Conservation (phyloP, 2,888 invertebrate species). For the Melanargia galathea region DNA sequence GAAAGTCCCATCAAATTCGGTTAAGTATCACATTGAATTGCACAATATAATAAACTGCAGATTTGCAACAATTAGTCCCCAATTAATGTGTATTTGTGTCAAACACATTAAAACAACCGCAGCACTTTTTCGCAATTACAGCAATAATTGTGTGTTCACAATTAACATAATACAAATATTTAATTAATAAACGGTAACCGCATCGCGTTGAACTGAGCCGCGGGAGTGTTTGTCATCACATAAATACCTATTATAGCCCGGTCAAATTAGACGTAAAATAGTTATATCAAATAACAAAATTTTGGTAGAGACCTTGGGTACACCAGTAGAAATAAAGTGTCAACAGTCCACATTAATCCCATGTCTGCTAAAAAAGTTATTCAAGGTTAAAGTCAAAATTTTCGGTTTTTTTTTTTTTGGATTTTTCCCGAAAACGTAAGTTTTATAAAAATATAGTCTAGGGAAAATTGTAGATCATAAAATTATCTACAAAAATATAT, state of each 20-base stretch:
- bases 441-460: too few species aligned
- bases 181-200: slow-evolving; percentile 32
- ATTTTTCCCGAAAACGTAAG: too few species aligned
- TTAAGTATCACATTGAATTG: background rate
- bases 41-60: background rate
- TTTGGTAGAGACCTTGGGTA: too few species aligned
- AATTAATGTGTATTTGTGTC: slow-evolving; percentile 19
- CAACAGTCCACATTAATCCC: too few species aligned
- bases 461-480: too few species aligned
- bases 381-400: too few species aligned
- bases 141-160: slow-evolving; percentile 32
- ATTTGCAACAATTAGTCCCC: slow-evolving; percentile 12
- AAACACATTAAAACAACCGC: slow-evolving; percentile 17
- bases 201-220: slow-evolving; percentile 16
- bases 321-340: too few species aligned
- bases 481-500: too few species aligned
- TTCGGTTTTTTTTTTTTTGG: too few species aligned
- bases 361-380: too few species aligned
- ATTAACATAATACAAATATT: slow-evolving; percentile 36
- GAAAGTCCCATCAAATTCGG: background rate
- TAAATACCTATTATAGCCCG: slow-evolving; percentile 19
- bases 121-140: slow-evolving; percentile 20
- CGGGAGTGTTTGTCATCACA: slow-evolving; percentile 26
- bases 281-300: too few species aligned
- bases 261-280: too few species aligned